A percentile compares a stretch with the other conserved stretches of the same genome.
These are phyloP conservation scores for Jacana jacana DNA, from an alignment of 2,113 vertebrate species.

Conservation along the genomic window DNA sequence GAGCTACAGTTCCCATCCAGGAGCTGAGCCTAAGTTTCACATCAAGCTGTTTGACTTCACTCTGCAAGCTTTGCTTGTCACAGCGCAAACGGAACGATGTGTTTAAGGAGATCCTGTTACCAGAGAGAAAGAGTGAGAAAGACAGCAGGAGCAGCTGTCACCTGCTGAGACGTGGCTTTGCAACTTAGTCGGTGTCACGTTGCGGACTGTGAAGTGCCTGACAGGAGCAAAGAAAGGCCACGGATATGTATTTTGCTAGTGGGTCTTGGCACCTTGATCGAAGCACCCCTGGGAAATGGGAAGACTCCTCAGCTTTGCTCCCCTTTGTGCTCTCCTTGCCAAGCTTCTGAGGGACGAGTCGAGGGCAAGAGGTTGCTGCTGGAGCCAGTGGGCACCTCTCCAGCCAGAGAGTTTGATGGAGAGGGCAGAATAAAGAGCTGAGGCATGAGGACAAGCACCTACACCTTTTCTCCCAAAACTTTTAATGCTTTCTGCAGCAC, in stretches of 20 bases:
- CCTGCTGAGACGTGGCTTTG: neutral
- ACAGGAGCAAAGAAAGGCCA: conserved; percentile 1
- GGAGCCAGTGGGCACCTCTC: neutral
- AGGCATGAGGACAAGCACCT: neutral
- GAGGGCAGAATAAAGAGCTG: neutral
- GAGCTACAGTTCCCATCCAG: neutral
- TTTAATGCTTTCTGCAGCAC: neutral
- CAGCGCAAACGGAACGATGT: neutral
- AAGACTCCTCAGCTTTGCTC: neutral
- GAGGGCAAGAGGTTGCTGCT: neutral
- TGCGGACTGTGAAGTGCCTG: conserved; percentile 10
- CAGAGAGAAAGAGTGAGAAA: neutral
- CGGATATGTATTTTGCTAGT: neutral
- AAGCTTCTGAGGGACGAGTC: neutral
- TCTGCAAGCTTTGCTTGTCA: neutral
- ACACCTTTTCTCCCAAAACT: neutral
- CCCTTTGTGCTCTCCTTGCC: neutral
- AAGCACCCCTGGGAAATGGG: neutral
- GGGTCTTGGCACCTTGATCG: neutral
- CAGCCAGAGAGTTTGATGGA: neutral
- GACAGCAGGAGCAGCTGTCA: conserved; percentile 27
- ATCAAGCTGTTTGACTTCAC: neutral
- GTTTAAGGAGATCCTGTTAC: neutral
- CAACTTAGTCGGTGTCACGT: neutral
- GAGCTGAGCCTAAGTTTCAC: neutral